Evolutionary conservation across 37 sponge, comb jelly and placozoan species (phyloP).

Genomic region (Lycopodina hypogea): DNA sequence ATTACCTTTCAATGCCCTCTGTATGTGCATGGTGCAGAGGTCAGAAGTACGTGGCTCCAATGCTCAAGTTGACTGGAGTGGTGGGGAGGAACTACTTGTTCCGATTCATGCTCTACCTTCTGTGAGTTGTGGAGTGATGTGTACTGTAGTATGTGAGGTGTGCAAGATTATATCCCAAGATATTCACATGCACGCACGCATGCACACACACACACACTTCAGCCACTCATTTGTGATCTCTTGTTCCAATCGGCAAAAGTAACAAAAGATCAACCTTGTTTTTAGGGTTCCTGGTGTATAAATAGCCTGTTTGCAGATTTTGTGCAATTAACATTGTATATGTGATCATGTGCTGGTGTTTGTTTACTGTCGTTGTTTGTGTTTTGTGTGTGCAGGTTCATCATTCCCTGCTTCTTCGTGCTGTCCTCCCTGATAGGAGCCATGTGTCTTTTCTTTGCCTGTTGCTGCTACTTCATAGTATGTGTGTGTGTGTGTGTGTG

Average conservation of each 20-base stretch:
- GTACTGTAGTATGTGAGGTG: background rate
- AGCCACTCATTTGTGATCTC: too few species aligned
- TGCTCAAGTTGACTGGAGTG: slow-evolving; percentile 39
- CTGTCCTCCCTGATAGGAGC: slow-evolving; percentile 65
- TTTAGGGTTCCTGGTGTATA: too few species aligned
- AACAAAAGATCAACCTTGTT: too few species aligned
- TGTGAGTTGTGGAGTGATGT: slow-evolving; percentile 37
- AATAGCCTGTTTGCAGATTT: too few species aligned
- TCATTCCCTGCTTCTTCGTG: slow-evolving; percentile 55
- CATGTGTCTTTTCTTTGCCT: slow-evolving; percentile 53
- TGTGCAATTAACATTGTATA: background rate
- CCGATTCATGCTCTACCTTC: slow-evolving; percentile 45
- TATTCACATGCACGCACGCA: too few species aligned
- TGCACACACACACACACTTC: too few species aligned
- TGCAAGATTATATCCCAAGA: too few species aligned
- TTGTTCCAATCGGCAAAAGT: too few species aligned
- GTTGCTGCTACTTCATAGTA: slow-evolving; percentile 62
- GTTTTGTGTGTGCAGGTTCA: slow-evolving; percentile 29
- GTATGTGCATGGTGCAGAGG: too few species aligned
- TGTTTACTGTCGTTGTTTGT: too few species aligned
- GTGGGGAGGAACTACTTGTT: slow-evolving; percentile 64
- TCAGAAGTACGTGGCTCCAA: slow-evolving; percentile 68
- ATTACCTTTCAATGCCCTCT: too few species aligned
- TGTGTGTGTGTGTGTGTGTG: background rate
- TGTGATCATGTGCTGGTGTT: background rate